A percentile compares a stretch with the other conserved stretches of the same genome.
phyloP scores from a whole-genome alignment of 2,113 vertebrate genomes.

The Anser brachyrhynchus region DNA sequence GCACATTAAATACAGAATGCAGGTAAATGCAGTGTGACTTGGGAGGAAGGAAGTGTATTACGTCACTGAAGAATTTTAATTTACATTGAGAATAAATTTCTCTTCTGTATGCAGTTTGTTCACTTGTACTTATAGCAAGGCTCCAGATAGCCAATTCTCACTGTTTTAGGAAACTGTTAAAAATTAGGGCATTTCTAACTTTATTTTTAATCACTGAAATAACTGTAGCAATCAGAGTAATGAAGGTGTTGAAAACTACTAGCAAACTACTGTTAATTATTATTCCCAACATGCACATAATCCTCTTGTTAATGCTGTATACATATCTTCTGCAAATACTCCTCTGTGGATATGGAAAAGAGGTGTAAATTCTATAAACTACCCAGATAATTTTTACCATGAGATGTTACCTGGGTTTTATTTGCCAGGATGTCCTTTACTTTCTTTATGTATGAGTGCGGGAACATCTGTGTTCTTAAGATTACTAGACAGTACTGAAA shows the following conservation, averaged over 20 bases:
- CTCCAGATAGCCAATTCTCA: background rate
- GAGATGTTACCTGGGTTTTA: background rate
- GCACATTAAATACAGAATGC: background rate
- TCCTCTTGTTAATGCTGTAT: background rate
- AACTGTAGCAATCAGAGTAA: background rate
- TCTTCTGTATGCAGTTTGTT: background rate
- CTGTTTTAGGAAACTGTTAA: background rate
- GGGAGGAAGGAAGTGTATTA: background rate
- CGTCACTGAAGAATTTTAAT: background rate
- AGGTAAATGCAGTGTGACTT: background rate
- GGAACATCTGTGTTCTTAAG: background rate
- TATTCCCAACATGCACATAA: background rate
- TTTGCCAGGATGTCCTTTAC: background rate
- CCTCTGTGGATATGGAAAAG: background rate
- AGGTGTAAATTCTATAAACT: background rate
- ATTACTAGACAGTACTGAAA: background rate
- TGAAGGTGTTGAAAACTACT: background rate
- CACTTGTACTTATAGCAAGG: background rate
- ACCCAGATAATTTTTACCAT: background rate
- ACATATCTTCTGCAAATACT: background rate
- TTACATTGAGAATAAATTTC: background rate
- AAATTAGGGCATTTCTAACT: background rate
- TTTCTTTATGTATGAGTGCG: background rate
- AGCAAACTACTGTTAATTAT: background rate
- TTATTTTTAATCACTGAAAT: background rate